Evolutionary conservation across 2,113 vertebrate genomes (phyloP), one percentile per base, ranked within the genome.

Genomic region (Sigmodon hispidus): DNA sequence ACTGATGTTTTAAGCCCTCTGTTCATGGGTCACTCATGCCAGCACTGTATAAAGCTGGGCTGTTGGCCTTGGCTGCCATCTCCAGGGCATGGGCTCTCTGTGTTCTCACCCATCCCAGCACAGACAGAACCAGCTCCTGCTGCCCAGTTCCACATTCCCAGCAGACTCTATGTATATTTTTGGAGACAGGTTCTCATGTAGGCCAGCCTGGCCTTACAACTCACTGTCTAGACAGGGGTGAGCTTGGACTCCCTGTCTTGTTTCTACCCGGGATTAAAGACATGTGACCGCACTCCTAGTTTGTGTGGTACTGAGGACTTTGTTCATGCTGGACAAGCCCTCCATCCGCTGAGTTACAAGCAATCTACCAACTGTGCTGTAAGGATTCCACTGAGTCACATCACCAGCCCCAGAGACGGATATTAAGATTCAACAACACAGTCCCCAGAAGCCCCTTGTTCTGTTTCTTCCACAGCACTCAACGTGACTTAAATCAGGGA

Each of bases 81-180:
- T 63, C 45, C 83, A 26, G 57, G 29, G 19, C 2, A 7, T 0
- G 1, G 8, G 17, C 13, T 34, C 2, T 7, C 34, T 29, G 45
- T 52, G 61, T 19, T 24, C 12, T n/a, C 84, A 15, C 19, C 24
- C 0, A 48, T 70, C 13, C 12, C 29, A 1, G 7, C 24, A 7
- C 2, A 0, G 24, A 52, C 63, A 5, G 0, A 1, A 3, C 2
- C 15, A 61, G 43, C n/a, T 59, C 55, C 59, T 2, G 1, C 34
- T 43, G 0, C 73, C 61, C 50, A 36, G 34, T 13, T 45, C 63
- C 63, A 40, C 17, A 69, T 21, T 48, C 76, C n/a, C 29, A 4
- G 9, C 69, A 40, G 40, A 36, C 40, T 63, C 40, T 83, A 26
- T 1, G 22, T 24, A 6, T 0, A 4, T 81, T 57, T 81, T 40